Evolutionary conservation across 1,140 invertebrate genomes (phyloP).

Genomic region (Solenopsis fugax): DNA sequence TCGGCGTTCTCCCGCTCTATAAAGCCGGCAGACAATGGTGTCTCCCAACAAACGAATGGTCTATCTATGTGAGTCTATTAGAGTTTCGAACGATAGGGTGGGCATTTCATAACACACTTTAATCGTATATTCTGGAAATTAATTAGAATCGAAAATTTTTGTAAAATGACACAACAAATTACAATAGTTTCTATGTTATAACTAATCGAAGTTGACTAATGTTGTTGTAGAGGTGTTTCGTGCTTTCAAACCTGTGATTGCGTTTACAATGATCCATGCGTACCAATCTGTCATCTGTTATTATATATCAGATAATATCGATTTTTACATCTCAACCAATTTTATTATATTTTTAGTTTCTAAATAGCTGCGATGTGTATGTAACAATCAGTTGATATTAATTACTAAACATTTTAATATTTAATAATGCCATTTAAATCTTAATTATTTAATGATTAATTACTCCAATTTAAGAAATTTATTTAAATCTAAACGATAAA

Average conservation of each 20-base stretch:
- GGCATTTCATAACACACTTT: not conserved
- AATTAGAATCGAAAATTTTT: not conserved
- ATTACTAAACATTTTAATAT: not conserved
- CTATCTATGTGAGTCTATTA: constrained; percentile 61
- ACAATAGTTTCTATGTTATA: not conserved
- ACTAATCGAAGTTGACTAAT: not conserved
- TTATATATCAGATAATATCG: not conserved
- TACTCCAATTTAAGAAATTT: too few relatives aligned
- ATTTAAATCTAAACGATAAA: too few relatives aligned
- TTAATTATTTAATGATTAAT: too few relatives aligned
- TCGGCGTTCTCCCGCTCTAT: constrained; percentile 60
- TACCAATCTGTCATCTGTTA: too few relatives aligned
- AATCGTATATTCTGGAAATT: not conserved
- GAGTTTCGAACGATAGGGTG: not conserved
- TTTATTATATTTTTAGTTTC: not conserved
- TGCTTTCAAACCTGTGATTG: too few relatives aligned
- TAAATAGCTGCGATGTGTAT: not conserved
- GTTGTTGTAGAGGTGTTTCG: not conserved
- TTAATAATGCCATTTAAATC: too few relatives aligned
- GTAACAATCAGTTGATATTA: not conserved
- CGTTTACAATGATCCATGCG: too few relatives aligned
- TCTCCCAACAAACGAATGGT: constrained; percentile 64
- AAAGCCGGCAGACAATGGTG: constrained; percentile 66
- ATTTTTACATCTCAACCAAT: not conserved
- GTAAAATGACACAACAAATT: not conserved